Evolutionary conservation across 2,888 invertebrate genomes (phyloP), one percentile per base, ranked within the genome.

Genomic region (Tenthredo scrophulariae): DNA sequence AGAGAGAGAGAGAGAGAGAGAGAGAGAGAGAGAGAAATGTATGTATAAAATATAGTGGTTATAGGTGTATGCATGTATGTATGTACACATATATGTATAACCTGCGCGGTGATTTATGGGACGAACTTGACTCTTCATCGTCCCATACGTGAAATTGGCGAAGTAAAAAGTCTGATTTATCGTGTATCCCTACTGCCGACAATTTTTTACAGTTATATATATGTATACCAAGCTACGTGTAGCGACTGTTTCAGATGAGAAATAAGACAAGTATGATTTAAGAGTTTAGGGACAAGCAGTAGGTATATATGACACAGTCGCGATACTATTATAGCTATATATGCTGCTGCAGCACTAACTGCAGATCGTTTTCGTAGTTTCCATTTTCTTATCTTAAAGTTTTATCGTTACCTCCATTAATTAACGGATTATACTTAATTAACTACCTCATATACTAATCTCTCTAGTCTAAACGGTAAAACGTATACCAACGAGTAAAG

Each of bases 91-190:
- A 43, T 26, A 46, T 22, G 10, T 43, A 74, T 74, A 46, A 74
- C 43, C 26, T 29, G 54, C 33, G 54, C 18, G 77, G 46, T 54
- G 77, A 77, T 77, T 77, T 77, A 77, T 77, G 77, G 10, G 26
- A 22, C 54, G 54, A 77, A 77, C 54, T 77, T 77, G 77, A 77
- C 77, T 77, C 77, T 54, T 54, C 54, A 33, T 54, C 54, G 77
- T 77, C 54, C 77, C 77, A 54, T 29, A 77, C 77, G 77, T 54
- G 33, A 54, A 77, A 54, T 77, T 77, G 77, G 77, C 77, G 50
- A 77, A 33, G 77, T 77, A 77, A 50, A 77, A 77, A 77, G 50
- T 77, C 77, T 77, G 50, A 77, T 77, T 77, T 77, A 77, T 77
- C 46, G 77, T 54, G 77, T 77, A 77, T 77, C 77, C 77, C 77